A percentile compares a stretch with the other conserved stretches of the same genome.
Evolutionary conservation across 1,140 invertebrate species (phyloP).

Genomic region (Papilio polyxenes): DNA sequence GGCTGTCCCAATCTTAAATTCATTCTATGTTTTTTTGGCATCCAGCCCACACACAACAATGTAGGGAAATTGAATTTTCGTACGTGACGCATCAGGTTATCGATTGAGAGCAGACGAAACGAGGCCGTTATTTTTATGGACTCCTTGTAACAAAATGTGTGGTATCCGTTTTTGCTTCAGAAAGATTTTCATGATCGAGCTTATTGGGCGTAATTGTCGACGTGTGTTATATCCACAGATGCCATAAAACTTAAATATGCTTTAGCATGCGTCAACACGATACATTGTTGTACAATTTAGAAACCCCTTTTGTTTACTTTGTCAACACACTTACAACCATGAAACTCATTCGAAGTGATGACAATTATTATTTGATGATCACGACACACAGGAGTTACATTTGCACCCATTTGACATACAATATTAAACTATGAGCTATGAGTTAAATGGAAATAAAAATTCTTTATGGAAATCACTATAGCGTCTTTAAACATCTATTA

Average conservation of each 20-base stretch:
- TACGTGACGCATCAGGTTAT: constrained; percentile 51
- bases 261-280: constrained; percentile 16
- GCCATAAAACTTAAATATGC: constrained; percentile 41
- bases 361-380: background rate
- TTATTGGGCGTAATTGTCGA: constrained; percentile 32
- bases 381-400: background rate
- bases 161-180: constrained; percentile 40
- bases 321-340: background rate
- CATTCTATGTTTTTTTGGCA: constrained; percentile 51
- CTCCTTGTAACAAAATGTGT: constrained; percentile 37
- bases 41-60: constrained; percentile 56
- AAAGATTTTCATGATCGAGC: constrained; percentile 37
- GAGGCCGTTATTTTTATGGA: constrained; percentile 53
- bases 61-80: constrained; percentile 61
- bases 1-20: constrained; percentile 43
- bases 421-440: background rate
- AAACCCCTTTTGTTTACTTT: too few relatives aligned
- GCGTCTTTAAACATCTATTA: background rate
- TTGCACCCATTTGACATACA: background rate
- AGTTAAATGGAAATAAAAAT: background rate
- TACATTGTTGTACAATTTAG: background rate
- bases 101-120: constrained; percentile 50
- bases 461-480: background rate
- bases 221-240: constrained; percentile 40
- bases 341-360: background rate